A percentile compares a stretch with the other conserved stretches of the same genome.
Evolutionary conservation across 2,888 invertebrate genomes (phyloP).

Genomic region (Hydroisotoma schaefferi): DNA sequence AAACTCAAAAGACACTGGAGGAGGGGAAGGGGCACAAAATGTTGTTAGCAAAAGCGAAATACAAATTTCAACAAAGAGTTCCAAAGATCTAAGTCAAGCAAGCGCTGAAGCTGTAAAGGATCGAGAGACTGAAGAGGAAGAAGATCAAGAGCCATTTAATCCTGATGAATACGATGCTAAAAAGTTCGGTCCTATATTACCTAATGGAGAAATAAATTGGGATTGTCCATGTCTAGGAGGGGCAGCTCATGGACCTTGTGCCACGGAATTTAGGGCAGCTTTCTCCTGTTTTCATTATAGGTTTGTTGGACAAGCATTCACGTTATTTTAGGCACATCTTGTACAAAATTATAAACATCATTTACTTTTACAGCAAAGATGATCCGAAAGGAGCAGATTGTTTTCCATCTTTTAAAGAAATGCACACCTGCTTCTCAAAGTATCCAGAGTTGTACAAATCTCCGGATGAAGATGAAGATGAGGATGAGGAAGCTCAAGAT

Average conservation of each 20-base stretch:
- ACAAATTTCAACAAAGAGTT: background rate
- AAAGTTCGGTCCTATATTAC: slow-evolving; percentile 73
- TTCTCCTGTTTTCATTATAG: slow-evolving; percentile 94
- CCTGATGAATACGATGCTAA: slow-evolving; percentile 65
- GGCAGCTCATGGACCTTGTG: slow-evolving; percentile 97
- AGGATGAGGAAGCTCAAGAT: slow-evolving; percentile 63
- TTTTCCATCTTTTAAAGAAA: slow-evolving; percentile 79
- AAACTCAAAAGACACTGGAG: background rate
- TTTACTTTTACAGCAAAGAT: slow-evolving; percentile 55
- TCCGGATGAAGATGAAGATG: slow-evolving; percentile 58
- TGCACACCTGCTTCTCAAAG: slow-evolving; percentile 85
- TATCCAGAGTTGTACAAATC: slow-evolving; percentile 74
- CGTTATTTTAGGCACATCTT: slow-evolving; percentile 6
- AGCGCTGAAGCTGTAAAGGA: slow-evolving; percentile 2
- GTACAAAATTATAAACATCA: background rate
- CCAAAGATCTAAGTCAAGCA: background rate
- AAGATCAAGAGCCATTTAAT: slow-evolving; percentile 33
- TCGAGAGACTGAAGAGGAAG: slow-evolving; percentile 18
- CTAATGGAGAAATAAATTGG: slow-evolving; percentile 92
- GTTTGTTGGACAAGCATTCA: slow-evolving; percentile 49
- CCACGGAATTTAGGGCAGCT: slow-evolving; percentile 85
- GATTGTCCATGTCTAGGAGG: slow-evolving; percentile 94
- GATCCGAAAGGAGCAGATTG: slow-evolving; percentile 93
- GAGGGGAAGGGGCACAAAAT: slow-evolving; percentile 1
- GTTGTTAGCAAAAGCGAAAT: background rate